Evolutionary conservation across 37 sponge, comb jelly and placozoan genomes (phyloP), one percentile per base, ranked within the genome.

Genomic region (Beroe ovata): DNA sequence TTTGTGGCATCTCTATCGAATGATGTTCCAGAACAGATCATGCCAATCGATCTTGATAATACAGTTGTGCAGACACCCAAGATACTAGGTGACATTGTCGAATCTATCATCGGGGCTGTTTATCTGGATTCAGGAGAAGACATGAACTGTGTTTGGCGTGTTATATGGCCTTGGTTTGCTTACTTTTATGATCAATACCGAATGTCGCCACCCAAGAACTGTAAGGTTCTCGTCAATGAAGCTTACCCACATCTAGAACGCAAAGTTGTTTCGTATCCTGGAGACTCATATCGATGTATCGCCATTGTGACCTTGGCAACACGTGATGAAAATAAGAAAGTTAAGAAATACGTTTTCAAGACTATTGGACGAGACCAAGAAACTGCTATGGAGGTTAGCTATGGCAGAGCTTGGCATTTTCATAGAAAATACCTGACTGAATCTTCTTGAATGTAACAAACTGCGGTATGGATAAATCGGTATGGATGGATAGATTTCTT

Each of bases 51-150:
- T 29, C 25, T 77, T n/a, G 94, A 95, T 20, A 89, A 60, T 0
- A 91, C 89, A 0, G 93, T 90, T 19, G 60, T 93, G 4, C 91
- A 92, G 34, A 92, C 93, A 42, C 99, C 99, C 3, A 99, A 99
- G 39, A 92, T 92, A 6, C 91, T 99, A 20, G 96, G 94, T 20
- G 99, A 99, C 69, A 26, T 99, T 14, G 33, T 96, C 25, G 99
- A 99, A 91, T 92, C 95, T 40, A 38, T 99, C 38, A 93, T 93
- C 18, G 99, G 94, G 29, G 96, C 99, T 38, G 88, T 99, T 26
- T 99, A 95, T 77, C 16, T 99, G 8, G 99, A 99, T 90, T 95
- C 93, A 69, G 93, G 92, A 30, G 89, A 93, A 90, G 60, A 89
- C 30, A 64, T 99, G 60, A 89, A 91, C 59, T 69, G 84, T 0